A percentile compares a stretch with the other conserved stretches of the same genome.
Evolutionary conservation across 2,888 invertebrate genomes (phyloP).

Genomic region (Nezara viridula): DNA sequence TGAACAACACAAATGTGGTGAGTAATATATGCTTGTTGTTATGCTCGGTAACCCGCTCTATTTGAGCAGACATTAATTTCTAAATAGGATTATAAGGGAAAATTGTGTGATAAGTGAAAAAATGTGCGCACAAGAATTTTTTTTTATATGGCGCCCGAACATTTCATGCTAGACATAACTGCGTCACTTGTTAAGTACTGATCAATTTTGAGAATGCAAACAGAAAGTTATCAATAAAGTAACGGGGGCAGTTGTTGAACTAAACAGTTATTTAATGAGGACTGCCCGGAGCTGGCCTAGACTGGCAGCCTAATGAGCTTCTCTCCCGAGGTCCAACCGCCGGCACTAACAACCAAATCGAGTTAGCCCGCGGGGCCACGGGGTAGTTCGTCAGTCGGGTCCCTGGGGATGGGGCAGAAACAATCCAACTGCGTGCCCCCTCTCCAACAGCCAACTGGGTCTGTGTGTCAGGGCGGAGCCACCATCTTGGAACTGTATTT

Average conservation of each 20-base stretch:
- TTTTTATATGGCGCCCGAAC: too few relatives aligned
- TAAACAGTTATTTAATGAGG: background rate
- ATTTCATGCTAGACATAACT: background rate
- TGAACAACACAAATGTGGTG: too few relatives aligned
- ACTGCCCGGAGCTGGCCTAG: background rate
- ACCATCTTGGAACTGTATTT: background rate
- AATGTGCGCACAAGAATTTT: too few relatives aligned
- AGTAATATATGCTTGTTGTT: too few relatives aligned
- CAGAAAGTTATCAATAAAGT: background rate
- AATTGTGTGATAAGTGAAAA: too few relatives aligned
- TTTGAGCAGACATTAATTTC: too few relatives aligned
- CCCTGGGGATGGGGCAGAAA: background rate
- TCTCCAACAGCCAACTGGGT: background rate
- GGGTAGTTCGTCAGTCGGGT: background rate
- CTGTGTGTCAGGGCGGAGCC: background rate
- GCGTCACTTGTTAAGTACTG: background rate
- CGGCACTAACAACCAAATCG: conserved; percentile 16
- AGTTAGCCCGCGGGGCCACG: background rate
- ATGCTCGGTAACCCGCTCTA: too few relatives aligned
- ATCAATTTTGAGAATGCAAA: background rate
- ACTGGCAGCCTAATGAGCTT: background rate
- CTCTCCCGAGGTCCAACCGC: background rate
- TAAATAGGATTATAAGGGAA: too few relatives aligned
- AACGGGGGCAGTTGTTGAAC: background rate
- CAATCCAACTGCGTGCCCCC: too few relatives aligned